Base-by-base conservation (phyloP, 2,113 vertebrate genomes). In the Fulica atra region DNA sequence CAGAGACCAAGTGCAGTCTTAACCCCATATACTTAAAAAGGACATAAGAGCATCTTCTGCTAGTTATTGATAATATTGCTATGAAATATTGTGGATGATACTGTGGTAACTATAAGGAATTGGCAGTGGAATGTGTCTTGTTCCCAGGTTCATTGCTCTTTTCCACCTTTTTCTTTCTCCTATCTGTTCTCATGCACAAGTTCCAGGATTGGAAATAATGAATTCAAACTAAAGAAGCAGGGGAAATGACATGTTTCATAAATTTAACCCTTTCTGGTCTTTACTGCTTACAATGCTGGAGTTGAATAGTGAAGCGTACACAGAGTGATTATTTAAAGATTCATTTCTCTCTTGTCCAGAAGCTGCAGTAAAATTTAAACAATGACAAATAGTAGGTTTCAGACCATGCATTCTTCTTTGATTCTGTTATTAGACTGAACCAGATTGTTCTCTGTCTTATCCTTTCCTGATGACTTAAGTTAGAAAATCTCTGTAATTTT, bases 201-300 rank as follows among this genome's bases (percentile, higher is more conserved):
- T 95, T 96, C 61, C 80, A 71, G 79, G 65, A 92, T 50, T 61
- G 48, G 63, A 86, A 91, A 76, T 95, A 87, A 85, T 87, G 70
- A 86, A 86, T 81, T 88, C 60, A 90, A 91, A 95, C 95, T 94
- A 86, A 92, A 86, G 74, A 86, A 93, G 56, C 60, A 60, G 81
- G 48, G 88, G 64, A 95, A 93, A 93, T 66, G 54, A 51, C 72
- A 92, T 13, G 13, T 38, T 86, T 96, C 25, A 38, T 68, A 95
- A 84, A 50, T 94, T 92, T 93, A 95, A 95, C 93, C 31, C 56
- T 46, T 96, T 90, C 86, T 86, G 23, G 15, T 69, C 81, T 76
- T 21, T 72, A 69, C 66, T 76, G 31, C 60, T 77, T 92, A 26
- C 23, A 44, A 7, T 33, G 59, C 48, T 90, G 68, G 44, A 88